Conservation (phyloP, 1,140 invertebrate genomes). For the Lucilia sericata region DNA sequence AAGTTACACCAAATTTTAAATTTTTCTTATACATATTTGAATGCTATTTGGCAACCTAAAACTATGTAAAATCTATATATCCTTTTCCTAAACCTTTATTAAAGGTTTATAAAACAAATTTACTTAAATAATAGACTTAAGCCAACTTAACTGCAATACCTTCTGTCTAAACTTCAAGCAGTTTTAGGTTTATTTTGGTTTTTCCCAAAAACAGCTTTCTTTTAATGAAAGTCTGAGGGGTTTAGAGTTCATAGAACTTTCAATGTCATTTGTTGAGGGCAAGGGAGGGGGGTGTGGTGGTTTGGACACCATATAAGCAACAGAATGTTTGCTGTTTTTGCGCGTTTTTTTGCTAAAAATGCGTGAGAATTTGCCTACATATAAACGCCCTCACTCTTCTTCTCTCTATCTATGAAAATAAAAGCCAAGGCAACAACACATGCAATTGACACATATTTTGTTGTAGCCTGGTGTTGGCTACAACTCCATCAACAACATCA, state of each 20-base stretch:
- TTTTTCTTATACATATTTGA: too few species aligned
- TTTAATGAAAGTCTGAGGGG: not conserved
- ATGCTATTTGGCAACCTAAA: too few species aligned
- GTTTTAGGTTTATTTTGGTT: too few species aligned
- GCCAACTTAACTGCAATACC: too few species aligned
- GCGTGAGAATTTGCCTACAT: conserved; percentile 20
- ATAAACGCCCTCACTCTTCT: not conserved
- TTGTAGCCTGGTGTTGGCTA: not conserved
- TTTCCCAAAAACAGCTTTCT: too few species aligned
- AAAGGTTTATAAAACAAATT: too few species aligned
- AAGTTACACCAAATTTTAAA: too few species aligned
- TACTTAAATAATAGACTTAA: too few species aligned
- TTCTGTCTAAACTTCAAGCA: too few species aligned
- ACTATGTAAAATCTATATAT: too few species aligned
- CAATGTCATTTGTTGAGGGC: not conserved
- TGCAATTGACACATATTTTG: conserved; percentile 36
- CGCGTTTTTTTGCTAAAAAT: not conserved
- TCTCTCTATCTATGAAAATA: not conserved
- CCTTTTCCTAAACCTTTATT: too few species aligned
- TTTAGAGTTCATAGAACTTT: not conserved
- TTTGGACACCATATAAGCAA: not conserved
- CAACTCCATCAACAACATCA: conserved; percentile 4
- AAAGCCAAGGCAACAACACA: not conserved
- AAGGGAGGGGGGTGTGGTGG: not conserved
- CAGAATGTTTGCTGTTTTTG: not conserved